These are phyloP conservation scores for Eurypyga helias DNA, from an alignment of 2,113 vertebrate species.

Conservation along the genomic window DNA sequence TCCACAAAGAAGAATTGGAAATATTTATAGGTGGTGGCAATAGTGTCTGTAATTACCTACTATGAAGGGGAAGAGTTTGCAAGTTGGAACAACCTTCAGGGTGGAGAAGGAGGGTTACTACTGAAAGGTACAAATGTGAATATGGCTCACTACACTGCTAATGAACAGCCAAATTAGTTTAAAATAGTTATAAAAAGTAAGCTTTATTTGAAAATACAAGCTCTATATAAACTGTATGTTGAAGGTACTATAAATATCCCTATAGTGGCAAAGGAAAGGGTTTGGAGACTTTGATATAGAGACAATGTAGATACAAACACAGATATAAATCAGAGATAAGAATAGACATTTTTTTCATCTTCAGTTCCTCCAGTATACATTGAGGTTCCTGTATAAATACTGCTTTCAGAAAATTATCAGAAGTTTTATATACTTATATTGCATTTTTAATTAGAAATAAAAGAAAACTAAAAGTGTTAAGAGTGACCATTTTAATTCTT, in stretches of 20 bases:
- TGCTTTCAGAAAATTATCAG: not conserved
- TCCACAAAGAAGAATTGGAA: not conserved
- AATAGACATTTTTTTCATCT: not conserved
- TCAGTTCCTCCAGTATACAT: no score
- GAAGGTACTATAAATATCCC: not conserved
- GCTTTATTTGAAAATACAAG: not conserved
- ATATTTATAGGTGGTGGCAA: not conserved
- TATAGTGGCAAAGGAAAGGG: not conserved
- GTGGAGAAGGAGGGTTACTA: not conserved
- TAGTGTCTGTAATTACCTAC: not conserved
- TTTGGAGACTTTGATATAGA: not conserved
- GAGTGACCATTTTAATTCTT: not conserved
- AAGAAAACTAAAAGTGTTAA: not conserved
- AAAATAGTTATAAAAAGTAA: not conserved
- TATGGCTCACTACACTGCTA: not conserved
- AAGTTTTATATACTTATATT: not conserved
- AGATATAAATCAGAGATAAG: not conserved
- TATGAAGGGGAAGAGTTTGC: not conserved
- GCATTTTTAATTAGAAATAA: not conserved
- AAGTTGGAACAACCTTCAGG: not conserved
- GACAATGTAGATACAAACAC: not conserved
- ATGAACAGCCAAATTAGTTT: not conserved
- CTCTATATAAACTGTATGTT: not conserved
- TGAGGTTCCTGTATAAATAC: fast-evolving
- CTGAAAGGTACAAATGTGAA: not conserved